Percentiles rank a stretch among this genome's conserved stretches.
These are phyloP conservation scores for Enteromius afrohamiltoni DNA, from an alignment of 2,797 vertebrate species.

Conservation along the genomic window DNA sequence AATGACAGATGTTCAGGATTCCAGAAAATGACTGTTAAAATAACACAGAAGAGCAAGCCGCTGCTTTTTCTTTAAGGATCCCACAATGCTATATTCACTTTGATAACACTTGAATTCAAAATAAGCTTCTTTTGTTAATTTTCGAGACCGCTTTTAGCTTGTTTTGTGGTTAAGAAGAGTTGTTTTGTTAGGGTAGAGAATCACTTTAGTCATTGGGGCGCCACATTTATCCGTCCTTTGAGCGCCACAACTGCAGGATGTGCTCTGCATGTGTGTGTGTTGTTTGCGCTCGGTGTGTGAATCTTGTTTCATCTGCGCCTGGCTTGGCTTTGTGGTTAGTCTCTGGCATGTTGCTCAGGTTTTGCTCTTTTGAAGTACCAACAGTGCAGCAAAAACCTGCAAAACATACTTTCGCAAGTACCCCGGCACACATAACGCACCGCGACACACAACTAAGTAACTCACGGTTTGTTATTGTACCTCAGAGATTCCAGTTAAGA, in stretches of 20 bases:
- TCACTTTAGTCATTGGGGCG: neutral
- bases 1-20: conserved; percentile 47
- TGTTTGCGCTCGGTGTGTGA: conserved; percentile 20
- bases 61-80: conserved; percentile 21
- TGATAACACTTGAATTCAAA: neutral
- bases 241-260: conserved; percentile 39
- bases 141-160: neutral
- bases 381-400: conserved; percentile 55
- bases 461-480: neutral
- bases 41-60: neutral
- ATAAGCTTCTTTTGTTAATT: conserved; percentile 22
- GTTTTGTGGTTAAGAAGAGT: conserved; percentile 22
- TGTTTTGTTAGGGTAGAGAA: conserved; percentile 25
- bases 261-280: conserved; percentile 44
- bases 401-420: conserved; percentile 24
- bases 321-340: conserved; percentile 65
- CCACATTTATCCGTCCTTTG: conserved; percentile 16
- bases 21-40: conserved; percentile 22
- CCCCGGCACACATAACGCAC: neutral
- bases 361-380: conserved; percentile 58
- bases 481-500: neutral
- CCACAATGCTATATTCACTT: neutral
- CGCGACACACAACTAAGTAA: conserved; percentile 1
- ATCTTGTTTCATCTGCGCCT: conserved; percentile 51
- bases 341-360: conserved; percentile 56